Evolutionary conservation across 2,888 invertebrate genomes (phyloP), one percentile per base, ranked within the genome.

Genomic region (Papilio demoleus): DNA sequence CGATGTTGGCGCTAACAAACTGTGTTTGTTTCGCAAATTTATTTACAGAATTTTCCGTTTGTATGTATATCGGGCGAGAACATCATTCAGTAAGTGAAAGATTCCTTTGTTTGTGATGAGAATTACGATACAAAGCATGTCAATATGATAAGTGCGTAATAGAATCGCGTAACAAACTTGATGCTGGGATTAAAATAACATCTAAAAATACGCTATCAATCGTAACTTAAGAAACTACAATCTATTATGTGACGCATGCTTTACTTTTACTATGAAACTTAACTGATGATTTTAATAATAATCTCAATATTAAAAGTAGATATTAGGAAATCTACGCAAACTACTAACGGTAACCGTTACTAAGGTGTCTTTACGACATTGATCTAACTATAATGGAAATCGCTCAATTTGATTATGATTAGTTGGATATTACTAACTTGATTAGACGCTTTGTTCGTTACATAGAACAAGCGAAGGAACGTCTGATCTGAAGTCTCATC

Each of bases 1-100:
- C 56, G 56, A 70, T 67, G 58, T 22, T 47, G 22, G 59, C 56
- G 71, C 70, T 75, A 74, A 77, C 77, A 77, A 64, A 27, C 38
- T 31, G 40, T 78, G 74, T 78, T 81, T 82, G 81, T 78, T 80
- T 76, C 73, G 73, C 76, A 81, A 80, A 78, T 77, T 71, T 75
- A 75, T 78, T 80, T 78, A 75, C 74, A 83, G 79, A 79, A 85
- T 82, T 81, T 85, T 85, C 85, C 85, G 74, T 73, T 65, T 70
- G 71, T 73, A 66, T 70, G 71, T 64, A 67, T 67, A 73, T 73
- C 67, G 56, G n/a, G 17, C 31, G 42, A 40, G 50, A 70, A 31
- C 65, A 66, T 27, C 59, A 17, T 64, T 65, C 56, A 63, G 22
- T 53, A 40, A 19, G 24, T 63, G 58, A 59, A 68, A 53, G 47